Evolutionary conservation across 2,113 vertebrate genomes (phyloP).

Genomic region (Copsychus sechellarum): DNA sequence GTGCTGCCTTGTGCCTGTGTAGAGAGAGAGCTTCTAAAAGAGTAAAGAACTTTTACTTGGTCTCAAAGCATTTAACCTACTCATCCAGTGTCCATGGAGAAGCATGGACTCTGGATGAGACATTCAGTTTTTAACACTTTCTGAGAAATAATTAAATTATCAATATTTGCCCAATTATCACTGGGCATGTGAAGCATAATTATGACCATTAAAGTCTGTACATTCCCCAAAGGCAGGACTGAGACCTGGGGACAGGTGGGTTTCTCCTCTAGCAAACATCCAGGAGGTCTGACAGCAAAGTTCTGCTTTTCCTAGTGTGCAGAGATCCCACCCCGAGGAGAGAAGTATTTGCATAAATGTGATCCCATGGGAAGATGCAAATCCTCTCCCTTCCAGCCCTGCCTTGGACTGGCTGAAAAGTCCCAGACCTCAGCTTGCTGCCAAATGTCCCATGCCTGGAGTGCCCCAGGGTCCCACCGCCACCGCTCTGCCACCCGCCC

Average conservation of each 20-base stretch:
- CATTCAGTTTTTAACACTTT: background rate
- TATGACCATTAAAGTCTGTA: background rate
- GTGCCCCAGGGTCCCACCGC: background rate
- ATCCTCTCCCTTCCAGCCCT: background rate
- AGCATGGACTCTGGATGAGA: background rate
- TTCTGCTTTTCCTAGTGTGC: background rate
- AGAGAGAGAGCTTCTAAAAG: background rate
- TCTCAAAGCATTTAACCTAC: background rate
- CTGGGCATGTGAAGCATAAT: background rate
- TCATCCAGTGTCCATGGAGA: background rate
- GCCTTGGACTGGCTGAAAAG: background rate
- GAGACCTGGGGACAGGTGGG: background rate
- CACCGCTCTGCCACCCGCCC: fast-evolving
- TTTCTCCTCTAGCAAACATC: background rate
- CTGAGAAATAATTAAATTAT: background rate
- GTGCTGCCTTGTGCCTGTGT: fast-evolving
- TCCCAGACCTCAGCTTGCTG: background rate
- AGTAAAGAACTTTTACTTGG: background rate
- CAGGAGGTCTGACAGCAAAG: background rate
- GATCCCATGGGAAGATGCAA: background rate
- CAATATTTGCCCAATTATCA: background rate
- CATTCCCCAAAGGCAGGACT: background rate
- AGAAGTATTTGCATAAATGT: background rate
- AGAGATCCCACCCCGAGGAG: background rate
- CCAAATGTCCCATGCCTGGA: background rate